Evolutionary conservation across 1,140 invertebrate genomes (phyloP).

Genomic region (Grapholita molesta): DNA sequence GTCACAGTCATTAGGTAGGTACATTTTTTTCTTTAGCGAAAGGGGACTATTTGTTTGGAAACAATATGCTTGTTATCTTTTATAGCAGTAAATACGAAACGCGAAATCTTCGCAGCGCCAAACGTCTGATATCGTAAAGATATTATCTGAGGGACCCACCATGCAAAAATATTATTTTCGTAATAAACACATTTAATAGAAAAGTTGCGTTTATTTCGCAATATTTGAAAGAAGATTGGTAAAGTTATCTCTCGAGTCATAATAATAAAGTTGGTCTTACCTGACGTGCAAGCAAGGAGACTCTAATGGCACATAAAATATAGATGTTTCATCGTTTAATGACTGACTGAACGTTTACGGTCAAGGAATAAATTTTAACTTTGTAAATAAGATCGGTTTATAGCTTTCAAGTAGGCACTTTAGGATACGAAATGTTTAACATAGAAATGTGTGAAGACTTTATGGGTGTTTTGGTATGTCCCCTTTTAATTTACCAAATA

Average conservation of each 20-base stretch:
- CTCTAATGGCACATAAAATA: slow-evolving; percentile 56
- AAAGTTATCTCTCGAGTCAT: slow-evolving; percentile 40
- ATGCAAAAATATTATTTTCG: not conserved
- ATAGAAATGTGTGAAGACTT: not conserved
- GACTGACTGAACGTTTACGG: slow-evolving; percentile 41
- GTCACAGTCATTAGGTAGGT: too few species aligned
- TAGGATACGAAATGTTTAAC: not conserved
- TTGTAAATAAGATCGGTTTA: slow-evolving; percentile 24
- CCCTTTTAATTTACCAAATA: too few species aligned
- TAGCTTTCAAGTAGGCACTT: not conserved
- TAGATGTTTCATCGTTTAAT: slow-evolving; percentile 47
- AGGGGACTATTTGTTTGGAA: not conserved
- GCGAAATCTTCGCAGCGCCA: not conserved
- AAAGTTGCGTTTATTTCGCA: not conserved
- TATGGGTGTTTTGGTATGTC: not conserved
- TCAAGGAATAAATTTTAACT: slow-evolving; percentile 26
- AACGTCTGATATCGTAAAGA: not conserved
- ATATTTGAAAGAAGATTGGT: slow-evolving; percentile 20
- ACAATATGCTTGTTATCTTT: not conserved
- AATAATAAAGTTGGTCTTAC: slow-evolving; percentile 42
- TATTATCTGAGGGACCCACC: not conserved
- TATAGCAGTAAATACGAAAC: not conserved
- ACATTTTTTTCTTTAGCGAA: not conserved
- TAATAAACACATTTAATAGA: not conserved
- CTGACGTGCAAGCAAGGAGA: slow-evolving; percentile 38